phyloP scores from a whole-genome alignment of 2,797 vertebrate species.

The Apogon talboti region DNA sequence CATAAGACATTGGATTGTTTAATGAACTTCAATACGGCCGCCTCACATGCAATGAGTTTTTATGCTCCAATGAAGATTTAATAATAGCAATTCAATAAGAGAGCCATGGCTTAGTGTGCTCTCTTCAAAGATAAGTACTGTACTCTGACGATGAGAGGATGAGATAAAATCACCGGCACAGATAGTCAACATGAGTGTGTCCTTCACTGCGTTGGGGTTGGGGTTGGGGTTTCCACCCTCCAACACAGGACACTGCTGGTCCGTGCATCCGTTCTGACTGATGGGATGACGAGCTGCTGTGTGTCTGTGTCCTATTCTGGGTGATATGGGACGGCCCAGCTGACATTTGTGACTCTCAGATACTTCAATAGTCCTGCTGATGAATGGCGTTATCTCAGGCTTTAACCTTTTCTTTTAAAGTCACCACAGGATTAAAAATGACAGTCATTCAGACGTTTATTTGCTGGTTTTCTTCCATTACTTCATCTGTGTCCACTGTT shows the following conservation, averaged over 20 bases:
- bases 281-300: slow-evolving; percentile 38
- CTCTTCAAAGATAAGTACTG: slow-evolving; percentile 39
- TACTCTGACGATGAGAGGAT: slow-evolving; percentile 42
- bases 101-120: slow-evolving; percentile 33
- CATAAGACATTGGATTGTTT: slow-evolving; percentile 50
- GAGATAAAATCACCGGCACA: slow-evolving; percentile 36
- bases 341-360: slow-evolving; percentile 25
- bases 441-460: too few species aligned
- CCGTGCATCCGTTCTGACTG: slow-evolving; percentile 23
- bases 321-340: not conserved
- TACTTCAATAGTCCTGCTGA: not conserved
- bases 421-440: not conserved
- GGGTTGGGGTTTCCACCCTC: slow-evolving; percentile 9
- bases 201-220: slow-evolving; percentile 40
- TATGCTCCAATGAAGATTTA: slow-evolving; percentile 68
- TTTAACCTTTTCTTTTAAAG: not conserved
- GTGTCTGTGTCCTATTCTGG: slow-evolving; percentile 13
- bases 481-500: too few species aligned
- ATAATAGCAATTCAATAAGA: slow-evolving; percentile 63
- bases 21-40: slow-evolving; percentile 64
- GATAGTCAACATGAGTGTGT: slow-evolving; percentile 9
- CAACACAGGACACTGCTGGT: slow-evolving; percentile 27
- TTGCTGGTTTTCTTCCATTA: too few species aligned
- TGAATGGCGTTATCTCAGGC: slow-evolving; percentile 10
- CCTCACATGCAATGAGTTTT: slow-evolving; percentile 53